A percentile compares a stretch with the other conserved stretches of the same genome.
phyloP scores from a whole-genome alignment of 2,113 vertebrate genomes.

The Notothenia rossii region DNA sequence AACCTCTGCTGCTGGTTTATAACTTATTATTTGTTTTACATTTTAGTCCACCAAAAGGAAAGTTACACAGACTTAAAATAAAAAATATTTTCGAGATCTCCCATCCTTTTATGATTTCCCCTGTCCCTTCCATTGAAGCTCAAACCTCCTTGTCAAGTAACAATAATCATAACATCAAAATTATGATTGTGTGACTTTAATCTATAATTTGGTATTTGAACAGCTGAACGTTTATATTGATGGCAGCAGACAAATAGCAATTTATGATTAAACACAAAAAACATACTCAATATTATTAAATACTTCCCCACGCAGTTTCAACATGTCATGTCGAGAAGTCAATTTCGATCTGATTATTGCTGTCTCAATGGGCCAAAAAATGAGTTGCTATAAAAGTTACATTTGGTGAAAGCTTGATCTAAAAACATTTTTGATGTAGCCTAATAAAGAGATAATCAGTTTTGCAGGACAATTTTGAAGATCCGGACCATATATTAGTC shows the following conservation, averaged over 20 bases:
- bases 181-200: no score
- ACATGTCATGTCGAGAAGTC: not conserved
- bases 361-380: not conserved
- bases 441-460: no score
- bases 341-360: conserved; percentile 1
- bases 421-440: no score
- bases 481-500: no score
- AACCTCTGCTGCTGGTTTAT: no score
- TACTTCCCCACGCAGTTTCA: not conserved
- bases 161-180: not conserved
- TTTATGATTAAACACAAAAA: not conserved
- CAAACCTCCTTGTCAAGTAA: not conserved
- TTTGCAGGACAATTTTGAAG: no score
- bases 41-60: no score
- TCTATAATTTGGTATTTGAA: not conserved
- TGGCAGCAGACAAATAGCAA: not conserved
- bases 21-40: no score
- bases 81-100: no score
- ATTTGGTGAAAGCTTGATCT: not conserved
- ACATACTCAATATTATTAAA: not conserved
- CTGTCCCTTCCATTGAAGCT: not conserved
- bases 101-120: no score
- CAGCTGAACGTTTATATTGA: not conserved
- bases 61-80: no score
- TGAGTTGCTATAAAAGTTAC: not conserved